Evolutionary conservation across 2,113 vertebrate genomes (phyloP).

Genomic region (Podarcis raffonei): DNA sequence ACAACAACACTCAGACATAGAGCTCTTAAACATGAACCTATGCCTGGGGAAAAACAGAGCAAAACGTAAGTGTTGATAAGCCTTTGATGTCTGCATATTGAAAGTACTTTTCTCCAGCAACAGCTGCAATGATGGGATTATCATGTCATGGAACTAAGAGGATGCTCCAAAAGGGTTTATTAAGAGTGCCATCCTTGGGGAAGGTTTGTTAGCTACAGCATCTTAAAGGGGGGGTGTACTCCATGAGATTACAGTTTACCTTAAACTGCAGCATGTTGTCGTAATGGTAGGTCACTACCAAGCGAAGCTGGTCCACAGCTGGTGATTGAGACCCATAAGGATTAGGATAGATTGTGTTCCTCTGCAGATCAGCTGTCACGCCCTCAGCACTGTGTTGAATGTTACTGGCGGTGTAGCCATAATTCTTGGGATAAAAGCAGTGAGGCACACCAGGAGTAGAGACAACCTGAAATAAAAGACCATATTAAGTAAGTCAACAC

Average conservation of each 20-base stretch:
- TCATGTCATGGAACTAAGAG: too few relatives aligned
- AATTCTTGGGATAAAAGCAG: conserved; percentile 75
- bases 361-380: conserved; percentile 68
- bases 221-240: background rate
- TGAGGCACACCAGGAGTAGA: conserved; percentile 55
- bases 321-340: conserved; percentile 62
- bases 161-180: too few relatives aligned
- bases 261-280: conserved; percentile 85
- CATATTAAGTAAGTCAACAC: background rate
- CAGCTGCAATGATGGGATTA: too few relatives aligned
- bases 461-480: conserved; percentile 62
- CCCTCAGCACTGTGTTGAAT: conserved; percentile 6
- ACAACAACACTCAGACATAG: too few relatives aligned
- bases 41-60: too few relatives aligned
- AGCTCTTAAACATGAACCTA: too few relatives aligned
- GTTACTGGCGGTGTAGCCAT: conserved; percentile 71
- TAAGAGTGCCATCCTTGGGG: too few relatives aligned
- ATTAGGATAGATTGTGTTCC: conserved; percentile 58
- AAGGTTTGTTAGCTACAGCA: too few relatives aligned
- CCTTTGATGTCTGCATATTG: too few relatives aligned
- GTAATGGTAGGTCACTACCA: conserved; percentile 78
- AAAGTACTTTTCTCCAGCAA: too few relatives aligned
- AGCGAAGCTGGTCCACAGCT: conserved; percentile 73
- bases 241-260: conserved; percentile 62
- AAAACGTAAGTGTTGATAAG: too few relatives aligned